Evolutionary conservation across 1,140 invertebrate genomes (phyloP).

Genomic region (Semibalanus balanoides): DNA sequence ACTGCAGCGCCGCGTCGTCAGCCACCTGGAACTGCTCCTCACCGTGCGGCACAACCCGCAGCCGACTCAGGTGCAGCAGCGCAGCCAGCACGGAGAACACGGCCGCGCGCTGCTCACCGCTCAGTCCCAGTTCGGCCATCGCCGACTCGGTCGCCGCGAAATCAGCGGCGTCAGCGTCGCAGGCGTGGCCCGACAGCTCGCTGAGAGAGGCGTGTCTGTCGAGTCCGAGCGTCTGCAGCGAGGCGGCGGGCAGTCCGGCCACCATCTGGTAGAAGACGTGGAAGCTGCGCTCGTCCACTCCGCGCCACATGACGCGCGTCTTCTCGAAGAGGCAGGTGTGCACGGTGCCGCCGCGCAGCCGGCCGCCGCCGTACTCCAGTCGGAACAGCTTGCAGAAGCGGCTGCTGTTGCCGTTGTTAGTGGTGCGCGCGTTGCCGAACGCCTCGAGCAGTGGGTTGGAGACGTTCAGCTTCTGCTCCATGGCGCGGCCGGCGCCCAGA

Average conservation of each 20-base stretch:
- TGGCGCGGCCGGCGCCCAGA: background rate
- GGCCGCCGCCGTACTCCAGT: conserved; percentile 40
- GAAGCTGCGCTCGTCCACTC: conserved; percentile 26
- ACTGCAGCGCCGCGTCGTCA: conserved; percentile 33
- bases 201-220: background rate
- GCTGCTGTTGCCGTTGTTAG: conserved; percentile 41
- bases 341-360: conserved; percentile 42
- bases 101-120: background rate
- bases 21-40: background rate
- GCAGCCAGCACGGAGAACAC: background rate
- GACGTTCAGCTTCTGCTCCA: background rate
- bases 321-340: conserved; percentile 38
- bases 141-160: background rate
- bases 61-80: background rate
- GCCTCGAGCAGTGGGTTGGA: conserved; percentile 40
- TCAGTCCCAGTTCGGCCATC: background rate
- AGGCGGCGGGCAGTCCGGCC: conserved; percentile 15
- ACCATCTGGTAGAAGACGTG: conserved; percentile 20
- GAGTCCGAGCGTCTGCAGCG: background rate
- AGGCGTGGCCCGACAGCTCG: background rate
- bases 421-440: conserved; percentile 40
- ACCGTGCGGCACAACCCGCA: background rate
- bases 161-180: background rate
- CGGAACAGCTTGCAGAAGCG: conserved; percentile 40
- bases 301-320: conserved; percentile 35